phyloP scores from a whole-genome alignment of 2,113 vertebrate genomes.

The Dendropsophus ebraccatus region DNA sequence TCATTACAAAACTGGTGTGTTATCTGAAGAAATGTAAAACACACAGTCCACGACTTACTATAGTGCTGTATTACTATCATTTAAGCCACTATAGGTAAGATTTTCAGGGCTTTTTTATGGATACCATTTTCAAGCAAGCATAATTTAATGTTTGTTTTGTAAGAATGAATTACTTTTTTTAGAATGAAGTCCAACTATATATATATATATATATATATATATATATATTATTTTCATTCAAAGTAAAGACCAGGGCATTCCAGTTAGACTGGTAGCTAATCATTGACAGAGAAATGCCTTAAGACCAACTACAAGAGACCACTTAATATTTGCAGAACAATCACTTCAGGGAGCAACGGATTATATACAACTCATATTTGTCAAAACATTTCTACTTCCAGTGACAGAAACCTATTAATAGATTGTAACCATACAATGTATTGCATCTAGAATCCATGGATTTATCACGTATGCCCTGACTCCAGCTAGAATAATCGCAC shows the following conservation, averaged over 20 bases:
- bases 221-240: not conserved
- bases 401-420: constrained; percentile 17
- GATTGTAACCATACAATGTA: not conserved
- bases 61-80: not conserved
- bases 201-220: not conserved
- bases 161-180: not conserved
- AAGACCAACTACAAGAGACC: constrained; percentile 25
- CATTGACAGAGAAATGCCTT: constrained; percentile 3
- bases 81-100: not conserved
- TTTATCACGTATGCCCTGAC: no score
- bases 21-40: not conserved
- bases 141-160: not conserved
- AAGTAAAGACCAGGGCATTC: not conserved
- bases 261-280: constrained; percentile 43
- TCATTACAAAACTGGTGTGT: not conserved
- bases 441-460: no score
- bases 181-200: not conserved
- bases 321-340: constrained; percentile 7
- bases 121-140: not conserved
- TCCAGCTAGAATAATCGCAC: not conserved
- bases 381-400: constrained; percentile 5
- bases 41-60: not conserved
- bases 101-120: not conserved
- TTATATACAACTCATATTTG: constrained; percentile 20
- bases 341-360: not conserved